Percentiles rank a stretch among this genome's conserved stretches.
Evolutionary conservation across 2,888 invertebrate species (phyloP).

Genomic region (Eucriotettix oculatus): DNA sequence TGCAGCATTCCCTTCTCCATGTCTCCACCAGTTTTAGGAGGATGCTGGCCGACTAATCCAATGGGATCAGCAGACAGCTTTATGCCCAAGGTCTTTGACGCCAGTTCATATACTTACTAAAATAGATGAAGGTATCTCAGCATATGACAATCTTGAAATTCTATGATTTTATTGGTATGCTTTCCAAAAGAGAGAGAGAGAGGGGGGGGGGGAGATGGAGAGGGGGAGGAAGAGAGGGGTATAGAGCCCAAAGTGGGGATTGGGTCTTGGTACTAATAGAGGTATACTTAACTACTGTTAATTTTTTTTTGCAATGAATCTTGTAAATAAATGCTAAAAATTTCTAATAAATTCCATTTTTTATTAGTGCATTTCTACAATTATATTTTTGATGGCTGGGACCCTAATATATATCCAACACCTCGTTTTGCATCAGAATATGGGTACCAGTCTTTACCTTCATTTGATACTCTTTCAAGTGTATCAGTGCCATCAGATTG

Average conservation of each 20-base stretch:
- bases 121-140: no score
- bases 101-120: no score
- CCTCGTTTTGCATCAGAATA: slow-evolving; percentile 91
- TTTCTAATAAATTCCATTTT: not conserved
- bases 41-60: no score
- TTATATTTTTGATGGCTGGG: slow-evolving; percentile 67
- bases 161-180: not conserved
- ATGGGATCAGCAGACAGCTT: no score
- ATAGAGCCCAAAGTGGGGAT: no score
- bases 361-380: slow-evolving; percentile 74
- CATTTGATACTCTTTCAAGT: slow-evolving; percentile 44
- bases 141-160: not conserved
- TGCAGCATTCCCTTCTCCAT: no score
- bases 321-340: no score
- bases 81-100: no score
- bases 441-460: slow-evolving; percentile 83
- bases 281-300: no score
- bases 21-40: no score
- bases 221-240: not conserved
- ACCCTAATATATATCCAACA: slow-evolving; percentile 53
- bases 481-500: slow-evolving; percentile 32
- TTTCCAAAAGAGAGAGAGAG: not conserved
- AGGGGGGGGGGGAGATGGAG: not conserved
- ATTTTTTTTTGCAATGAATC: no score
- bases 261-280: no score